Conservation (phyloP, 2,113 vertebrate species). For the Pterocles burchelli region DNA sequence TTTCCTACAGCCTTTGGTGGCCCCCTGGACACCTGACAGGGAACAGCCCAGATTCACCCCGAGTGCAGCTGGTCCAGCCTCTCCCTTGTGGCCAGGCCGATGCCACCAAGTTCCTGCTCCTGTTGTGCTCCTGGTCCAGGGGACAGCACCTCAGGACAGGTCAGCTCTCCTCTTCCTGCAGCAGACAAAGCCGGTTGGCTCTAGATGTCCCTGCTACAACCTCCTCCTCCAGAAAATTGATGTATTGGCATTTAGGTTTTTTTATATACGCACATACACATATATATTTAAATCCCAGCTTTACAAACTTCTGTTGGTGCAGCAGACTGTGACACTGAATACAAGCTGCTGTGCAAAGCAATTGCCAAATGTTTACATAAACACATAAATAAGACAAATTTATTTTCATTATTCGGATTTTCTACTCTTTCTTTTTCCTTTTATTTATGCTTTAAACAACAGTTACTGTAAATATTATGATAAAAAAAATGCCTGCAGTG, state of each 20-base stretch:
- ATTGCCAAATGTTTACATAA: conserved; percentile 72
- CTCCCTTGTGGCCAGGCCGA: not conserved
- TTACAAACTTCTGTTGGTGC: not conserved
- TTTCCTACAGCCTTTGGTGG: not conserved
- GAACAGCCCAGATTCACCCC: not conserved
- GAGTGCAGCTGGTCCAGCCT: not conserved
- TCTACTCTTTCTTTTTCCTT: conserved; percentile 58
- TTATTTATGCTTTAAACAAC: conserved; percentile 79
- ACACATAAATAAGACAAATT: conserved; percentile 78
- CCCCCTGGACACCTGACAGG: not conserved
- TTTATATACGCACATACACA: not conserved
- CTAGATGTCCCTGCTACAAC: not conserved
- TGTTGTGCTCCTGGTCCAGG: fast-evolving
- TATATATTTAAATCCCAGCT: not conserved
- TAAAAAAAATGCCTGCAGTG: conserved; percentile 67
- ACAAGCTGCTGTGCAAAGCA: conserved; percentile 46
- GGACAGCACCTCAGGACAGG: not conserved
- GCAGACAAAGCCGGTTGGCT: not conserved
- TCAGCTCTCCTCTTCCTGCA: not conserved
- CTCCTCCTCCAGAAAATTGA: not conserved
- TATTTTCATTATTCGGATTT: conserved; percentile 77
- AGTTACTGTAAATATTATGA: conserved; percentile 75
- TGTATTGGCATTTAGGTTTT: not conserved
- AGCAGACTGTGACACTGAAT: not conserved
- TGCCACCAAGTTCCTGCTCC: not conserved